Evolutionary conservation across 1,140 invertebrate genomes (phyloP).

Genomic region (Plectrocnemia conspersa): DNA sequence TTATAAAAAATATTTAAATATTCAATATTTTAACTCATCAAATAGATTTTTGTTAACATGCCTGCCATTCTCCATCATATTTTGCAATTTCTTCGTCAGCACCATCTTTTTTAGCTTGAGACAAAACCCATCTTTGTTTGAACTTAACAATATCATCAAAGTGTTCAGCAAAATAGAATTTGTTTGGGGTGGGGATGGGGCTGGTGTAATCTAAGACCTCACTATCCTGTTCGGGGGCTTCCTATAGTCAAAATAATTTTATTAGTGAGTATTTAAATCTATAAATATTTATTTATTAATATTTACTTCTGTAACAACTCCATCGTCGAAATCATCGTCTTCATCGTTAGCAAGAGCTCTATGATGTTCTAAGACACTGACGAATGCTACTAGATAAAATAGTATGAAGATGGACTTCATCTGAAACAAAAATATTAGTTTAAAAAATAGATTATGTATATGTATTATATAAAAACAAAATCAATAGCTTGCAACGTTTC

Average conservation of each 20-base stretch:
- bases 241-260: neutral
- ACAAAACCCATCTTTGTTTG: constrained; percentile 78
- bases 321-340: constrained; percentile 36
- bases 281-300: neutral
- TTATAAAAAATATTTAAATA: neutral
- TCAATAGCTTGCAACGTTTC: too few relatives aligned
- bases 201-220: constrained; percentile 50
- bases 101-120: constrained; percentile 90
- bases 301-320: constrained; percentile 30
- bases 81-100: constrained; percentile 88
- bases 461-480: too few relatives aligned
- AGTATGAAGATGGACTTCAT: constrained; percentile 27
- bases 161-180: constrained; percentile 78
- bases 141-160: constrained; percentile 80
- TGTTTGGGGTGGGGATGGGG: constrained; percentile 55
- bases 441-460: too few relatives aligned
- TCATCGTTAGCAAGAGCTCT: constrained; percentile 26
- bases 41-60: constrained; percentile 29
- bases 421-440: constrained; percentile 22
- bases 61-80: constrained; percentile 82
- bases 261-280: neutral
- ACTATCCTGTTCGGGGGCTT: too few relatives aligned
- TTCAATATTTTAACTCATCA: neutral
- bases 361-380: constrained; percentile 12
- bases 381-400: constrained; percentile 19